phyloP scores from a whole-genome alignment of 2,888 invertebrate genomes.

The Andrena camellia region DNA sequence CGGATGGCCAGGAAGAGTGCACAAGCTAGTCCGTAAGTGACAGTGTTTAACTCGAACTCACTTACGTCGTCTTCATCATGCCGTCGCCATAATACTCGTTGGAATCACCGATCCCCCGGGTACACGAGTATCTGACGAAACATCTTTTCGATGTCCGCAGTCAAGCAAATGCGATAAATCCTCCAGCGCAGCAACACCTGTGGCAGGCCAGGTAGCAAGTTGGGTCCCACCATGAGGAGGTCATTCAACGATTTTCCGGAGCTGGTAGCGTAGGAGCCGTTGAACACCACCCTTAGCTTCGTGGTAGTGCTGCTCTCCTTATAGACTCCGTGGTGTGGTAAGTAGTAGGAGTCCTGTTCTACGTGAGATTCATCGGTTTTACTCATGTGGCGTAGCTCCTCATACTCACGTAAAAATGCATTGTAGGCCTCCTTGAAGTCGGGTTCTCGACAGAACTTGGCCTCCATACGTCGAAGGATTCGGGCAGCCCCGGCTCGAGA shows the following conservation, averaged over 20 bases:
- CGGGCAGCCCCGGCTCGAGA: too few species aligned
- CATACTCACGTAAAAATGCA: too few species aligned
- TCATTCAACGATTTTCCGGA: neutral
- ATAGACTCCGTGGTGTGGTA: too few species aligned
- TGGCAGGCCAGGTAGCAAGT: neutral
- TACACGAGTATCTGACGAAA: neutral
- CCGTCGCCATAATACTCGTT: neutral
- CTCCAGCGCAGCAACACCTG: too few species aligned
- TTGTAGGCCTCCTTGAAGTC: too few species aligned
- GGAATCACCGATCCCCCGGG: neutral
- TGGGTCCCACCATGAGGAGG: neutral
- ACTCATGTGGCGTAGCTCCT: too few species aligned
- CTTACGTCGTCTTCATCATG: neutral
- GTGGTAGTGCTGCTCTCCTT: too few species aligned
- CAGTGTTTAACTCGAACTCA: neutral
- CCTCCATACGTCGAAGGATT: too few species aligned
- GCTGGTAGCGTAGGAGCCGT: neutral
- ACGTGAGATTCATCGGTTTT: too few species aligned
- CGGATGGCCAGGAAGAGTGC: neutral
- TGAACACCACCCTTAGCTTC: too few species aligned
- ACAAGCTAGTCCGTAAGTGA: neutral
- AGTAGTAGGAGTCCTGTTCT: too few species aligned
- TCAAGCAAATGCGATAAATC: neutral
- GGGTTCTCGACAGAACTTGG: too few species aligned
- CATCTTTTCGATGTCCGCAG: neutral